phyloP scores from a whole-genome alignment of 2,113 vertebrate species.

The Cephalopterus ornatus region DNA sequence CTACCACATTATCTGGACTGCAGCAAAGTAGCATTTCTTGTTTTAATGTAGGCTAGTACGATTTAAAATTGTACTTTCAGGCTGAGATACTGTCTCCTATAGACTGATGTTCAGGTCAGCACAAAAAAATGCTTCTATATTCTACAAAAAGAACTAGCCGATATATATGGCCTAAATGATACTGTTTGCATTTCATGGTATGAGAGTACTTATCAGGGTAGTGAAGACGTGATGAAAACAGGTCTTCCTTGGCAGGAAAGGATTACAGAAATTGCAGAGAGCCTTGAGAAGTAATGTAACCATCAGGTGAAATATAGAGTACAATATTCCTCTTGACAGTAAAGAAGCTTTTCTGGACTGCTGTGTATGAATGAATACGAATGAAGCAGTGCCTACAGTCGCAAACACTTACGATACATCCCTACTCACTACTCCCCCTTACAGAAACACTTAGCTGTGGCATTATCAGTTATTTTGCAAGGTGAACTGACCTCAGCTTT shows the following conservation, averaged over 20 bases:
- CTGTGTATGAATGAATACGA: neutral
- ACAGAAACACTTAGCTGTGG: neutral
- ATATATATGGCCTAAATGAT: neutral
- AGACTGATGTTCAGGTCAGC: neutral
- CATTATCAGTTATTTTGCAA: neutral
- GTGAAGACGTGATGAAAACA: neutral
- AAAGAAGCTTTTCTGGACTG: neutral
- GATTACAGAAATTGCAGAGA: neutral
- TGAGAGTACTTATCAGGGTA: neutral
- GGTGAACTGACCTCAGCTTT: neutral
- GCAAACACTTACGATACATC: neutral
- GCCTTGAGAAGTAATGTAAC: neutral
- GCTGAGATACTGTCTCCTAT: neutral
- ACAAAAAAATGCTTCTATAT: neutral
- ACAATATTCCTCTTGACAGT: neutral
- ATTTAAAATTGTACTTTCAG: neutral
- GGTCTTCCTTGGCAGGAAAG: neutral
- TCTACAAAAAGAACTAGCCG: neutral
- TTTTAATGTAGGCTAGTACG: neutral
- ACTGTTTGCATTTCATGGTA: fast-evolving
- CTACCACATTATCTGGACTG: neutral
- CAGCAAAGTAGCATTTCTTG: neutral
- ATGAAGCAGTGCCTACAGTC: neutral
- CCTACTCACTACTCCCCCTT: neutral
- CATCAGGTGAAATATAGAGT: neutral